phyloP scores from a whole-genome alignment of 2,113 vertebrate species.

The Dasypus novemcinctus region DNA sequence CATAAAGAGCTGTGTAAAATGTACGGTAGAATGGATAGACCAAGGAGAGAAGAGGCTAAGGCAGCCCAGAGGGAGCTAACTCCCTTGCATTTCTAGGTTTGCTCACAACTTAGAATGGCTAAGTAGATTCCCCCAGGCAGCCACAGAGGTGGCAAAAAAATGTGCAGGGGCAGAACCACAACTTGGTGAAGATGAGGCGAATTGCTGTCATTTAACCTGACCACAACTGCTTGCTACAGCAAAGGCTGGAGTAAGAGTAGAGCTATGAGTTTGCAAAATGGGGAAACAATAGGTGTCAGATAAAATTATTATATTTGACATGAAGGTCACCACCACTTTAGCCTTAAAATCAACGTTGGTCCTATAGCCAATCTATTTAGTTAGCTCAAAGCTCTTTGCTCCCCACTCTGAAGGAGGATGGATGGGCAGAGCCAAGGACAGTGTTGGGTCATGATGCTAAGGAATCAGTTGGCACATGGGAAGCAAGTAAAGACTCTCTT shows the following conservation, averaged over 20 bases:
- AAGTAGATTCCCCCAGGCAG: background rate
- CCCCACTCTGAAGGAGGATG: background rate
- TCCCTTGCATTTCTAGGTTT: too few species aligned
- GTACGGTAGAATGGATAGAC: background rate
- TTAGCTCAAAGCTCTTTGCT: background rate
- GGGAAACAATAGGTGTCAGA: background rate
- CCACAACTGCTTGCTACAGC: background rate
- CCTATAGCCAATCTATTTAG: background rate
- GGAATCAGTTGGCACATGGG: background rate
- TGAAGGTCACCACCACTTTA: background rate
- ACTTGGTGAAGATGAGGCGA: background rate
- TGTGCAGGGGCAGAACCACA: background rate
- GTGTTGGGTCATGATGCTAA: background rate
- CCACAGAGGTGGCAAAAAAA: background rate
- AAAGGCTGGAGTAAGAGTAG: background rate
- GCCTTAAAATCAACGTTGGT: background rate
- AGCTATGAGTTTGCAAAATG: background rate
- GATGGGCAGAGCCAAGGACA: background rate
- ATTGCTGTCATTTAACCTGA: background rate
- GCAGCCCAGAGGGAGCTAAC: background rate
- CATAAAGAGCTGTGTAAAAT: background rate
- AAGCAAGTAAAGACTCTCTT: background rate
- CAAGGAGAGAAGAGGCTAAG: background rate
- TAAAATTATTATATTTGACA: background rate
- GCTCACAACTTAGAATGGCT: background rate